A percentile compares a stretch with the other conserved stretches of the same genome.
phyloP scores from a whole-genome alignment of 2,888 invertebrate genomes.

The Dysmachus trigonus region DNA sequence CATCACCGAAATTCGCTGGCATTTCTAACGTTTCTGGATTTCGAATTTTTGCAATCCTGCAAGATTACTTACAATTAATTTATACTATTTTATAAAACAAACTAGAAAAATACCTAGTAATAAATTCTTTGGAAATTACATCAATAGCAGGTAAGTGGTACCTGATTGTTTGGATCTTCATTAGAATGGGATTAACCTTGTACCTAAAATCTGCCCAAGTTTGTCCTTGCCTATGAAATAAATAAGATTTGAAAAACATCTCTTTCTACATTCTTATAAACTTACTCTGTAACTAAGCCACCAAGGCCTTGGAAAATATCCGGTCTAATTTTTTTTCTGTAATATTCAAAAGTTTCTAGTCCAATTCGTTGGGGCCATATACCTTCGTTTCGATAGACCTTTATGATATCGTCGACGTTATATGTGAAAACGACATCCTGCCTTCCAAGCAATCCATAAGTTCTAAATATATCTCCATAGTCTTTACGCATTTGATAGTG shows the following conservation, averaged over 20 bases:
- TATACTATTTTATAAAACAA: not conserved
- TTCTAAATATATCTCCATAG: constrained; percentile 38
- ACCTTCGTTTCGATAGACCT: constrained; percentile 51
- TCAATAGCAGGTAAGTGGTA: constrained; percentile 56
- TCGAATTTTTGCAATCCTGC: constrained; percentile 55
- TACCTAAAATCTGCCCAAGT: constrained; percentile 75
- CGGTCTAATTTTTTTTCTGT: constrained; percentile 61
- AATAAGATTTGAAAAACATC: too few species aligned
- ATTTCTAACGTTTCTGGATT: constrained; percentile 52
- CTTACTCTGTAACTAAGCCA: constrained; percentile 59
- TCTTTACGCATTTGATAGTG: not conserved
- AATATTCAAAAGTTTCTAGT: constrained; percentile 63
- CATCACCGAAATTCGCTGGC: constrained; percentile 64
- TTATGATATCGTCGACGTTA: constrained; percentile 43
- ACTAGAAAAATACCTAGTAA: constrained; percentile 53
- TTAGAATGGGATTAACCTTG: constrained; percentile 63
- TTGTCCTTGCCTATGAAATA: constrained; percentile 68
- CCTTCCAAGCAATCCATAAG: constrained; percentile 36
- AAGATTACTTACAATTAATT: not conserved
- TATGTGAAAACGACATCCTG: constrained; percentile 39
- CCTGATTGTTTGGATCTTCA: constrained; percentile 58
- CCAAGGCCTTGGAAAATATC: constrained; percentile 60
- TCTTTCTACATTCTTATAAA: constrained; percentile 49
- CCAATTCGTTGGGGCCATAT: constrained; percentile 65
- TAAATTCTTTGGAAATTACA: constrained; percentile 57